A percentile compares a stretch with the other conserved stretches of the same genome.
phyloP scores from a whole-genome alignment of 2,113 vertebrate species.

The Centropus unirufus region DNA sequence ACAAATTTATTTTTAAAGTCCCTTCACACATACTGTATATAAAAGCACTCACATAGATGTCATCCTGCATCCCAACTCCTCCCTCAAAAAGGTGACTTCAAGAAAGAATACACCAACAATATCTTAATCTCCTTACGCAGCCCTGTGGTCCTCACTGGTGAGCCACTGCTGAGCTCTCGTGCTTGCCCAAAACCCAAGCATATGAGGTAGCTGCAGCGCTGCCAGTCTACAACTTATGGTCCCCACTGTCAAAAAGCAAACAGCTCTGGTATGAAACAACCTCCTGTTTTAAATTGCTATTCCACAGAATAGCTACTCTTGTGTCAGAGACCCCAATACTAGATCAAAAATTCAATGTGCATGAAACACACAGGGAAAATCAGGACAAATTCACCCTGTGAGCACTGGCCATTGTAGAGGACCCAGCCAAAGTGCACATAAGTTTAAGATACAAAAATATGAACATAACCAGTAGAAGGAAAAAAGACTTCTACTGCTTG shows the following conservation, averaged over 20 bases:
- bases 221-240: background rate
- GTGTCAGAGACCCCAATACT: rapidly evolving
- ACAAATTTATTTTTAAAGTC: background rate
- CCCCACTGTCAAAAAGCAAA: background rate
- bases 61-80: background rate
- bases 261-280: background rate
- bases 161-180: background rate
- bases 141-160: background rate
- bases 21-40: background rate
- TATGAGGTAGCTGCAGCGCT: background rate
- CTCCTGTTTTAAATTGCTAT: background rate
- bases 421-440: background rate
- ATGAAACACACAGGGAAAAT: background rate
- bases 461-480: background rate
- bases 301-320: background rate
- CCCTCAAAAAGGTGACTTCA: background rate
- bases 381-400: background rate
- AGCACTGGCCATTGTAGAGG: background rate
- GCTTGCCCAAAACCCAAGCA: background rate
- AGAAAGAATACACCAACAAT: background rate
- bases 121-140: background rate
- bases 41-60: background rate
- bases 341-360: background rate
- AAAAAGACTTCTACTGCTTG: background rate
- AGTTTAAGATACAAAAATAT: background rate